A percentile compares a stretch with the other conserved stretches of the same genome.
These are phyloP conservation scores for Notodonta ziczac DNA, from an alignment of 2,888 invertebrate species.

Conservation along the genomic window DNA sequence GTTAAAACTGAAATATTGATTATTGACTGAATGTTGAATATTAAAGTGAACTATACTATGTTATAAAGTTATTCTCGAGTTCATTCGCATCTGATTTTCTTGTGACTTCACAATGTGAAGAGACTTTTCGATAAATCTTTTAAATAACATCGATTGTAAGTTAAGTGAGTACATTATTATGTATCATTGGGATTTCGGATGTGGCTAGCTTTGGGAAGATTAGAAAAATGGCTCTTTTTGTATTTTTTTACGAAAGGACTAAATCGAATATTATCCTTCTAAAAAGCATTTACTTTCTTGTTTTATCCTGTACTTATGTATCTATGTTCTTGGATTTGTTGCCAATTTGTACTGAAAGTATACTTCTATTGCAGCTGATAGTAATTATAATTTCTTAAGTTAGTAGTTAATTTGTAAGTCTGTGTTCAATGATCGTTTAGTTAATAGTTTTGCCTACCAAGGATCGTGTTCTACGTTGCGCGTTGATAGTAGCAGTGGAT, in stretches of 20 bases:
- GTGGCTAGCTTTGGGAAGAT: constrained; percentile 30
- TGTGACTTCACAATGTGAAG: constrained; percentile 23
- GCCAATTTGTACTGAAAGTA: neutral
- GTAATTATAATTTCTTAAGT: neutral
- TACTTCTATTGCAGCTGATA: constrained; percentile 2
- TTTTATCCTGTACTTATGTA: neutral
- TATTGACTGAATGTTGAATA: constrained; percentile 37
- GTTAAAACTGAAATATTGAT: constrained; percentile 12
- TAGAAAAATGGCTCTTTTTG: constrained; percentile 51
- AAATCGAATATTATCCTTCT: constrained; percentile 23
- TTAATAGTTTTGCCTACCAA: constrained; percentile 20
- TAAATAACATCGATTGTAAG: constrained; percentile 7
- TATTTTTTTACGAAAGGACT: constrained; percentile 61
- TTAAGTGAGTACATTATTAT: constrained; percentile 16
- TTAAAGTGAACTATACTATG: constrained; percentile 24
- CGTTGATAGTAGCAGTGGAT: constrained; percentile 15
- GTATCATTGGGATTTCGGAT: constrained; percentile 22
- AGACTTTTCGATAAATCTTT: constrained; percentile 19
- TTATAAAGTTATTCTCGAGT: constrained; percentile 16
- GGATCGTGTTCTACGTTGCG: constrained; percentile 13
- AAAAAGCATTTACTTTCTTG: constrained; percentile 18
- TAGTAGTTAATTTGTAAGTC: constrained; percentile 26
- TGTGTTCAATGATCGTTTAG: constrained; percentile 39
- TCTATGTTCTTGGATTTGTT: neutral
- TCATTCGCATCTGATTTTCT: constrained; percentile 31